Evolutionary conservation across 23 tunicate genomes (phyloP), one percentile per base, ranked within the genome.

Genomic region (Clavelina lepadiformis): DNA sequence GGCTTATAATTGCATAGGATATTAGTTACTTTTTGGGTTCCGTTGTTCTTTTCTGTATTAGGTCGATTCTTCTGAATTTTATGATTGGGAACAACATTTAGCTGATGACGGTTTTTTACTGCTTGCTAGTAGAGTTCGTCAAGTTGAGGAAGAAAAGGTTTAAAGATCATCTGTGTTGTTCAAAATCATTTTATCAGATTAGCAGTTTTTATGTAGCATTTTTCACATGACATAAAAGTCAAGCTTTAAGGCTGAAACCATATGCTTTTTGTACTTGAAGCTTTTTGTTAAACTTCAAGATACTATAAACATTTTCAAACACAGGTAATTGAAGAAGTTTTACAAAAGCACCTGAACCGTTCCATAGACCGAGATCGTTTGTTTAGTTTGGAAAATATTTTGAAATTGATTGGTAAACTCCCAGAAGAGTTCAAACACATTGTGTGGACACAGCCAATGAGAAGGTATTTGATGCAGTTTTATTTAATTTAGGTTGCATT

Each of bases 391-490:
- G 79, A 75, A 23, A 35, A 58, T 23, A 57, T 79, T 2, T 28
- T 33, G 30, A 25, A 33, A 49, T 28, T 86, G 22, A 51, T 68
- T 28, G 25, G 30, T 18, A 44, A 68, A n/a, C 38, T 37, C 3
- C 70, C 70, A 11, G 53, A 50, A 5, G 71, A 63, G 13, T 89
- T 89, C 65, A 37, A 56, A 35, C 97, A 89, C 71, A 62, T 89
- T 51, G 97, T 89, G 13, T 89, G 87, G 86, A 89, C 97, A 25
- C 31, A 71, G 59, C 89, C 97, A 44, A 71, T 89, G 97, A 61
- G 97, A 72, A 81, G 83, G 82, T 74, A 27, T 52, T 4, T 31
- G 37, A 11, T 28, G 18, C 19, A 15, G 15, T 53, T 11, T 53
- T n/a, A 26, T 29, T 29, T 11, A 5, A 29, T 25, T 25, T 59